Evolutionary conservation across 2,797 vertebrate genomes (phyloP).

Genomic region (Prionace glauca): DNA sequence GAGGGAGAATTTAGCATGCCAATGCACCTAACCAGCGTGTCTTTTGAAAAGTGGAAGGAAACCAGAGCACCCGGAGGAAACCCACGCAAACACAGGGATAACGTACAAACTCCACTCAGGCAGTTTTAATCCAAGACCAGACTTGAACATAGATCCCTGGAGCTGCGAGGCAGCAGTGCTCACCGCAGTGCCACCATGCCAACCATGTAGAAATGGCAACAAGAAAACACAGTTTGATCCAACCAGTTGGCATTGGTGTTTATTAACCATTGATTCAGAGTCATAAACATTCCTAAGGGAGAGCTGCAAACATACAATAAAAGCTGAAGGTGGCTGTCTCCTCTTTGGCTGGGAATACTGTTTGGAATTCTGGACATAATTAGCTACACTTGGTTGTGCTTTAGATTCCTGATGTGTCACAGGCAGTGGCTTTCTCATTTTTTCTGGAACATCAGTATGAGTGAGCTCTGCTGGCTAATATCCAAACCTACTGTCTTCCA

Average conservation of each 20-base stretch:
- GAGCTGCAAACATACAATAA: background rate
- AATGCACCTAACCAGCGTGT: too few relatives aligned
- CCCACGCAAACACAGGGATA: too few relatives aligned
- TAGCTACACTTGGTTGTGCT: background rate
- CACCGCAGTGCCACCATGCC: too few relatives aligned
- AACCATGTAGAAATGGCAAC: background rate
- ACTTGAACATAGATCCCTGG: too few relatives aligned
- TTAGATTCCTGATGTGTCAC: background rate
- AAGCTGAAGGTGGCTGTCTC: background rate
- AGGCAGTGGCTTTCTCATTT: slow-evolving; percentile 6
- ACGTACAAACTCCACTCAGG: too few relatives aligned
- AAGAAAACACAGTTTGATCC: background rate
- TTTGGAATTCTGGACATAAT: background rate
- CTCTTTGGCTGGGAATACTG: background rate
- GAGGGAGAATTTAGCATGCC: too few relatives aligned
- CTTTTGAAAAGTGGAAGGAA: too few relatives aligned
- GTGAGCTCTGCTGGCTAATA: background rate
- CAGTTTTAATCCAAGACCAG: too few relatives aligned
- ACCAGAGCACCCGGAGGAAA: too few relatives aligned
- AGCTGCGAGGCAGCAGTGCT: too few relatives aligned
- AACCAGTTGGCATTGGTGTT: background rate
- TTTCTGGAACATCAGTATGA: background rate
- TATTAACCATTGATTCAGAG: background rate
- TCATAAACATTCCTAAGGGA: background rate
- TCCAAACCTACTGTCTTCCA: background rate